Conservation (phyloP, 64 coral and sea anemone genomes). For the Stichodactyla helianthus region DNA sequence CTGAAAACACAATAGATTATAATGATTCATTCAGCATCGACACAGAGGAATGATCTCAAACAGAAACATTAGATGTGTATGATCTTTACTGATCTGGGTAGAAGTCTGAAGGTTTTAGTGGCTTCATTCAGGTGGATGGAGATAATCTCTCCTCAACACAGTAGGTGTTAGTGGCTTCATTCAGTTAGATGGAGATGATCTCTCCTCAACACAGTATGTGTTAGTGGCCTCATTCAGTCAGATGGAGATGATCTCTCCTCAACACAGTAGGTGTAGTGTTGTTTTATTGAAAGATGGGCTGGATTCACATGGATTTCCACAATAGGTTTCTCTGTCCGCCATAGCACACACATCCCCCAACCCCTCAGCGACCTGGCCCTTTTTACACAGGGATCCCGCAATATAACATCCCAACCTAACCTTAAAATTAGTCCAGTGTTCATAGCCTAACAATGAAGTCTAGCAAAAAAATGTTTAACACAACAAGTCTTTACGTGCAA, state of each 20-base stretch:
- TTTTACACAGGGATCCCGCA: background rate
- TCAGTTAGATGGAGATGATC: background rate
- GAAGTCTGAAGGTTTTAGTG: background rate
- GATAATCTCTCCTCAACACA: background rate
- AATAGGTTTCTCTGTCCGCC: too few relatives aligned
- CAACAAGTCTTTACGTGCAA: background rate
- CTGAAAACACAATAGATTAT: background rate
- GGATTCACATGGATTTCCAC: too few relatives aligned
- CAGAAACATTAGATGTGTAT: background rate
- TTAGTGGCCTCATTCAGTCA: background rate
- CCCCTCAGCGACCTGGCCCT: background rate
- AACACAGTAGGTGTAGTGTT: background rate
- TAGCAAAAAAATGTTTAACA: background rate
- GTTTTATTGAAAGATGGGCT: too few relatives aligned
- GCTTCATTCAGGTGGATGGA: background rate
- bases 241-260: background rate
- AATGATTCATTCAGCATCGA: background rate
- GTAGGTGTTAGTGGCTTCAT: background rate
- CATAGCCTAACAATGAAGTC: background rate
- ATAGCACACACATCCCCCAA: too few relatives aligned
- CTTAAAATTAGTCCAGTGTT: background rate
- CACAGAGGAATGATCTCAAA: background rate
- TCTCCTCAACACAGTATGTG: background rate
- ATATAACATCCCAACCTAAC: constrained; percentile 12
- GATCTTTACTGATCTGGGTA: background rate